A percentile compares a stretch with the other conserved stretches of the same genome.
phyloP scores from a whole-genome alignment of 1,140 invertebrate species.

The Battus philenor region DNA sequence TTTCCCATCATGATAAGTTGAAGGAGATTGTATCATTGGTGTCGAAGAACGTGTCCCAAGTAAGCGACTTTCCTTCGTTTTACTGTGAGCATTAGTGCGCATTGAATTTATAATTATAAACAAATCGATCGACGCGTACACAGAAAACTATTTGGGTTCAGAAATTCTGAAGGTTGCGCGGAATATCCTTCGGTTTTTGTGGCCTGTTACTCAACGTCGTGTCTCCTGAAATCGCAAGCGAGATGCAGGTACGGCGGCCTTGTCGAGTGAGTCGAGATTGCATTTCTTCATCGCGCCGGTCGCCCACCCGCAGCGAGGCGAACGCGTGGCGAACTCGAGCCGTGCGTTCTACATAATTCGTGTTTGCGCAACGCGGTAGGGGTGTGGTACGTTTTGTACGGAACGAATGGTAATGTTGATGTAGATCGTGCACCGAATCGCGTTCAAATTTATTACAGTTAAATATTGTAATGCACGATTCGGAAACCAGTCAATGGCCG shows the following conservation, averaged over 20 bases:
- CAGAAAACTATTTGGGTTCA: too few relatives aligned
- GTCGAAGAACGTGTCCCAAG: too few relatives aligned
- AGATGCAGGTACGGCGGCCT: conserved; percentile 25
- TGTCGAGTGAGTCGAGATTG: conserved; percentile 20
- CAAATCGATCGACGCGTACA: too few relatives aligned
- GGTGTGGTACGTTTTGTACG: conserved; percentile 8
- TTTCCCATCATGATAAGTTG: too few relatives aligned
- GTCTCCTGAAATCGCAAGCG: conserved; percentile 29
- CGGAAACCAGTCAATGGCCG: too few relatives aligned
- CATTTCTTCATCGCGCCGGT: conserved; percentile 23
- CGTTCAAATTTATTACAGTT: background rate
- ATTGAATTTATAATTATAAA: too few relatives aligned
- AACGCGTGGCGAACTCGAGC: conserved; percentile 1
- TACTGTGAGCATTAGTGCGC: too few relatives aligned
- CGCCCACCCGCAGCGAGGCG: conserved; percentile 9
- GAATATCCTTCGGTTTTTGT: too few relatives aligned
- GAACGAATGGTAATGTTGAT: conserved; percentile 12
- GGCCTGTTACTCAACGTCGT: background rate
- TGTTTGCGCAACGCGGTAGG: conserved; percentile 1
- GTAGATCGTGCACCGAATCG: background rate
- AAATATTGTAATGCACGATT: background rate
- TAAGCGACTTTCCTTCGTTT: too few relatives aligned
- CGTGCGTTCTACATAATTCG: conserved; percentile 7
- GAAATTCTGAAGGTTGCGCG: too few relatives aligned
- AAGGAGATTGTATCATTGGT: too few relatives aligned